Evolutionary conservation across 2,113 vertebrate species (phyloP).

Genomic region (Oncorhynchus tshawytscha): DNA sequence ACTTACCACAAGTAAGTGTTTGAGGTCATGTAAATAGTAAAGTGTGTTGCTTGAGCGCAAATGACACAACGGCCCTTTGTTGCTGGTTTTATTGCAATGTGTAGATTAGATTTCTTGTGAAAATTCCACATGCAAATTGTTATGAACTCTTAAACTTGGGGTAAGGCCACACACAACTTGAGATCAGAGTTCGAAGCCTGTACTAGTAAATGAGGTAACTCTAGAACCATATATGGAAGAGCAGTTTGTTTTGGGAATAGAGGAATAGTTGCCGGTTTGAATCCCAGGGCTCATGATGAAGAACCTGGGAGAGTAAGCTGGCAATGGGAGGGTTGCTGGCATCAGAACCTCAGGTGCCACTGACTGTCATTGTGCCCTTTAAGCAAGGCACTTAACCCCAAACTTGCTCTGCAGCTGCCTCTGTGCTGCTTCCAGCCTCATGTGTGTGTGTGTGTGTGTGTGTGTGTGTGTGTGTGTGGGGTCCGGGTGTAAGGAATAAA

Average conservation of each 20-base stretch:
- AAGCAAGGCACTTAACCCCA: too few species aligned
- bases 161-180: not conserved
- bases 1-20: constrained; percentile 26
- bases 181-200: not conserved
- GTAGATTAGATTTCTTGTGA: constrained; percentile 26
- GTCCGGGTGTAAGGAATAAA: too few species aligned
- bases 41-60: constrained; percentile 15
- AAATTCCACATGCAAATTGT: constrained; percentile 26
- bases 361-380: too few species aligned
- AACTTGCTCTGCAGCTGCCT: too few species aligned
- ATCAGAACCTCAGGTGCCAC: too few species aligned
- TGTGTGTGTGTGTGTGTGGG: too few species aligned
- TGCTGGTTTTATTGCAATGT: constrained; percentile 23
- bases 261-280: not conserved
- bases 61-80: constrained; percentile 5
- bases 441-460: too few species aligned
- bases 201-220: not conserved
- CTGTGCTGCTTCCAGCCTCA: too few species aligned
- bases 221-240: not conserved
- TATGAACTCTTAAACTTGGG: constrained; percentile 5
- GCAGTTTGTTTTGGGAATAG: not conserved
- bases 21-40: constrained; percentile 24
- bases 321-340: too few species aligned
- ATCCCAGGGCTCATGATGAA: too few species aligned
- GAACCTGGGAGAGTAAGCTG: too few species aligned